phyloP scores from a whole-genome alignment of 2,888 invertebrate genomes.

The Augiades crinisus region DNA sequence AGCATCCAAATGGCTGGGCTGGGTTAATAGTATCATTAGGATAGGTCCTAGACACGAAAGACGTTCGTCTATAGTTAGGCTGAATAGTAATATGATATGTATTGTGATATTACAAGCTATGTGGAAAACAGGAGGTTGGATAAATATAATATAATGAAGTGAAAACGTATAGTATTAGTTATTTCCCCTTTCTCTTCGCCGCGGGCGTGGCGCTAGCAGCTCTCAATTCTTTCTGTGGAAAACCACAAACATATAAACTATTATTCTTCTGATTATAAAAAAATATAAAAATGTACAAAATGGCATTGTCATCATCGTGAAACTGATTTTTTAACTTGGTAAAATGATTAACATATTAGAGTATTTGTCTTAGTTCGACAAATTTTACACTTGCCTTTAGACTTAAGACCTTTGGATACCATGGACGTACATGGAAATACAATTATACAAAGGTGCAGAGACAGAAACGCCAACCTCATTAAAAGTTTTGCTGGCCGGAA shows the following conservation, averaged over 20 bases:
- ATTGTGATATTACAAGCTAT: conserved; percentile 79
- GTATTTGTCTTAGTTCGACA: too few species aligned
- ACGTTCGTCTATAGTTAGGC: conserved; percentile 51
- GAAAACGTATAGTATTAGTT: conserved; percentile 62
- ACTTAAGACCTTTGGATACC: too few species aligned
- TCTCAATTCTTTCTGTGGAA: conserved; percentile 54
- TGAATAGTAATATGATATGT: conserved; percentile 62
- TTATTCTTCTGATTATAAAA: too few species aligned
- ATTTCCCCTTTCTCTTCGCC: conserved; percentile 77
- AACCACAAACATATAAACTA: background rate
- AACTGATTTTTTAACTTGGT: too few species aligned
- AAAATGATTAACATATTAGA: too few species aligned
- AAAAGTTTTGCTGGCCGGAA: too few species aligned
- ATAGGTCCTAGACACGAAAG: conserved; percentile 10
- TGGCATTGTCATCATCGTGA: too few species aligned
- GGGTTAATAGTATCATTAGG: conserved; percentile 11
- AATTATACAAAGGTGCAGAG: too few species aligned
- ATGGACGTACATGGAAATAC: too few species aligned
- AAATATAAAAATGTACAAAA: too few species aligned
- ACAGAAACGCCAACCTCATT: too few species aligned
- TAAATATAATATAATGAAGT: conserved; percentile 71
- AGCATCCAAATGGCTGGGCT: background rate
- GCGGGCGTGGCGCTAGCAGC: conserved; percentile 73
- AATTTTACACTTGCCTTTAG: too few species aligned
- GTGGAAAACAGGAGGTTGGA: conserved; percentile 72